These are phyloP conservation scores for Thelaira solivaga DNA, from an alignment of 2,888 invertebrate species.

Conservation along the genomic window DNA sequence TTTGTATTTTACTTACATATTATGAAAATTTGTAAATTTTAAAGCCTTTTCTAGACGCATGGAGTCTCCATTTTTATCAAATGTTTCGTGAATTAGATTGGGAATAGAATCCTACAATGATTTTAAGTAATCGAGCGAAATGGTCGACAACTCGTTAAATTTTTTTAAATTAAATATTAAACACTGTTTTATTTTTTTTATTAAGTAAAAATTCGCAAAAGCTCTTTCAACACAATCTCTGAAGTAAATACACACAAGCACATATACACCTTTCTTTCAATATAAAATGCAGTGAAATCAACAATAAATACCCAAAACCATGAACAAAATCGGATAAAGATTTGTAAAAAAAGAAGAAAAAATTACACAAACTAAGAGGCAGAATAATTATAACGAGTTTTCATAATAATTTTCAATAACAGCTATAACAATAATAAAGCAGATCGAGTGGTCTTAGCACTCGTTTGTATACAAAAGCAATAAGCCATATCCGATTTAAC, in stretches of 20 bases:
- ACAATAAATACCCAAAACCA: neutral
- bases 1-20: too few relatives aligned
- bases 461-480: constrained; percentile 19
- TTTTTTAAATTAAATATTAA: too few relatives aligned
- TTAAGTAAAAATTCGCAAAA: too few relatives aligned
- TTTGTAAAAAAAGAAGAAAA: constrained; percentile 7
- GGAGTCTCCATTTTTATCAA: too few relatives aligned
- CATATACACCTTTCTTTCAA: neutral
- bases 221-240: too few relatives aligned
- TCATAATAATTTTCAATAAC: constrained; percentile 28
- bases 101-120: too few relatives aligned
- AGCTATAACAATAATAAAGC: constrained; percentile 14
- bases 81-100: too few relatives aligned
- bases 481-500: constrained; percentile 58
- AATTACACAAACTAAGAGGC: neutral
- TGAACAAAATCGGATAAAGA: constrained; percentile 12
- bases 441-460: neutral
- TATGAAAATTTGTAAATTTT: too few relatives aligned
- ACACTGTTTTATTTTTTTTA: too few relatives aligned
- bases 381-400: constrained; percentile 31
- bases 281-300: neutral
- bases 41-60: too few relatives aligned
- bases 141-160: too few relatives aligned
- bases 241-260: neutral
- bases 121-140: too few relatives aligned